Evolutionary conservation across 2,113 vertebrate genomes (phyloP), one percentile per base, ranked within the genome.

Genomic region (Scopus umbretta): DNA sequence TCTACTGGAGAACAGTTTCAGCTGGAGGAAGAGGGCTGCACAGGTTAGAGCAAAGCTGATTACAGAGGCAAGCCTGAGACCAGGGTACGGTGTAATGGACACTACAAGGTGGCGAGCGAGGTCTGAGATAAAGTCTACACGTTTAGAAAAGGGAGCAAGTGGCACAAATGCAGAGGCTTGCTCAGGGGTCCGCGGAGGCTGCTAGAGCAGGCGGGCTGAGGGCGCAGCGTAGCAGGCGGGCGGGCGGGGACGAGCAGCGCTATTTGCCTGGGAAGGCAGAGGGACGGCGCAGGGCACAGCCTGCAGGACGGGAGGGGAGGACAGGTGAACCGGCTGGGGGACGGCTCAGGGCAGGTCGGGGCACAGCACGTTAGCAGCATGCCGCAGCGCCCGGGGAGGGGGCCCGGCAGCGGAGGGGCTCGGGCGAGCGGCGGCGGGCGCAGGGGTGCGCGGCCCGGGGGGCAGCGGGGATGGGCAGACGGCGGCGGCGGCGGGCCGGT

Each of bases 41-140:
- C 21, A 13, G 74, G 18, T 38, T 21, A 23, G 67, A 52, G 56
- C 67, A 86, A n/a, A 45, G 78, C 49, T 30, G 40, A 3, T 10
- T 15, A 47, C 45, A 38, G 27, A 56, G 32, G n/a, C 50, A 42
- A 68, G 73, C 38, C 4, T n/a, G 40, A 80, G 26, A 9, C 16
- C 2, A 9, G 19, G 9, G 13, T 6, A 30, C 0, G 40, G 61
- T 4, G 8, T 2, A 30, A 47, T 0, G 10, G n/a, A 23, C 11
- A 16, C 62, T 34, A 14, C 26, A 72, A 47, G 47, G 45, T 3
- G 19, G 36, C 14, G 40, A 45, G 67, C 0, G 42, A 56, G 26
- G 45, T 50, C 56, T 15, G 61, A 84, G 42, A 34, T 16, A 55
- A 66, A 81, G 62, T 19, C 32, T 18, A 21, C 32, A 36, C 0